These are phyloP conservation scores for Adelges cooleyi DNA, from an alignment of 1,140 invertebrate species.

Conservation along the genomic window DNA sequence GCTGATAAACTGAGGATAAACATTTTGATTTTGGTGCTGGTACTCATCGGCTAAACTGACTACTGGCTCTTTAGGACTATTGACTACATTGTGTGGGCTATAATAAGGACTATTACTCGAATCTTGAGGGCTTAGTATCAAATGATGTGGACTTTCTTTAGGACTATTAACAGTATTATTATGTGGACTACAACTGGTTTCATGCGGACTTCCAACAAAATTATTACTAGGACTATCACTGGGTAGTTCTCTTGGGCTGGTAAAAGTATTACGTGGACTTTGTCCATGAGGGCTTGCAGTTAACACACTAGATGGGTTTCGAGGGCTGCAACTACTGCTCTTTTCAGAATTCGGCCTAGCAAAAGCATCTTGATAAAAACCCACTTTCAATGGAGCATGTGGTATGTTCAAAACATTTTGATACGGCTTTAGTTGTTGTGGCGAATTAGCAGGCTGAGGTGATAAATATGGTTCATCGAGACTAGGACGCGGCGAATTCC, in stretches of 20 bases:
- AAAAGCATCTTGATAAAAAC: constrained; percentile 66
- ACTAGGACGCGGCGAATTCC: constrained; percentile 48
- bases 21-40: constrained; percentile 19
- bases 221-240: constrained; percentile 14
- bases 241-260: constrained; percentile 32
- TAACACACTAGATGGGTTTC: constrained; percentile 31
- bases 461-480: constrained; percentile 53
- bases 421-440: constrained; percentile 39
- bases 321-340: constrained; percentile 42
- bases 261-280: constrained; percentile 31
- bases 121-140: constrained; percentile 28
- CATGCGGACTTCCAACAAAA: constrained; percentile 22
- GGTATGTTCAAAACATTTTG: constrained; percentile 39
- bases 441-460: constrained; percentile 48
- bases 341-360: constrained; percentile 60
- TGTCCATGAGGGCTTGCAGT: constrained; percentile 12
- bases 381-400: constrained; percentile 59
- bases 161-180: constrained; percentile 10
- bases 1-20: neutral
- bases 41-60: constrained; percentile 13
- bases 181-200: constrained; percentile 22
- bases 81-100: constrained; percentile 16
- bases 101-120: constrained; percentile 27
- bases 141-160: constrained; percentile 22
- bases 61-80: constrained; percentile 4